Conservation (phyloP, 2,113 vertebrate species). For the Tetrao urogallus region DNA sequence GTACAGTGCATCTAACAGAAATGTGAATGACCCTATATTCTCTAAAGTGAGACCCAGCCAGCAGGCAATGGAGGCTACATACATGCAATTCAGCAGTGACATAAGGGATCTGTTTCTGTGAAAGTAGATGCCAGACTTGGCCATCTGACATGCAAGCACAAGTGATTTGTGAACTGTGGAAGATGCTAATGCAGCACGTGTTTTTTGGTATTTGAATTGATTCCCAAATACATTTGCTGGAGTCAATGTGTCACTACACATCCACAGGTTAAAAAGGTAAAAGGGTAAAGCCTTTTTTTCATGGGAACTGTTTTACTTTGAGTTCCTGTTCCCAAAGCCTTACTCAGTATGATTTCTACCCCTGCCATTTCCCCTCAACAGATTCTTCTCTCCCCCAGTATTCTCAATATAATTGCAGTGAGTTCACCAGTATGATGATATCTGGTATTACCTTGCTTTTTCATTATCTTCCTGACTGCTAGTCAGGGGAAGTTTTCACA, state of each 20-base stretch:
- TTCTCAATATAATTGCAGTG: not conserved
- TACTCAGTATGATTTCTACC: not conserved
- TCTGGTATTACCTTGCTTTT: not conserved
- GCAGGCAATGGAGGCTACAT: not conserved
- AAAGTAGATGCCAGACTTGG: not conserved
- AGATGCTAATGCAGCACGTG: not conserved
- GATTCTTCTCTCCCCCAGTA: not conserved
- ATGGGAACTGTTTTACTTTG: not conserved
- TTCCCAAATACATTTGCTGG: not conserved
- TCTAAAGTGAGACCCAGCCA: not conserved
- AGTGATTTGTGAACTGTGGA: not conserved
- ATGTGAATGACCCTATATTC: not conserved
- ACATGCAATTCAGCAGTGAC: not conserved
- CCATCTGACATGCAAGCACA: not conserved
- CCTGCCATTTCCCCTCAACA: not conserved
- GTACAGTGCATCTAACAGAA: not conserved
- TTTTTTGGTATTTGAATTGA: not conserved
- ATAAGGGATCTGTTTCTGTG: not conserved
- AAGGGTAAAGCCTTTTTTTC: not conserved
- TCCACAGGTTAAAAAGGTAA: not conserved
- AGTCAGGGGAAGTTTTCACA: slow-evolving; percentile 51
- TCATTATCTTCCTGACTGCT: not conserved
- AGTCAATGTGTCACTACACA: not conserved
- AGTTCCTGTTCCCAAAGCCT: not conserved
- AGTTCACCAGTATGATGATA: not conserved